These are phyloP conservation scores for Pollenia labialis DNA, from an alignment of 2,888 invertebrate species.

Conservation along the genomic window DNA sequence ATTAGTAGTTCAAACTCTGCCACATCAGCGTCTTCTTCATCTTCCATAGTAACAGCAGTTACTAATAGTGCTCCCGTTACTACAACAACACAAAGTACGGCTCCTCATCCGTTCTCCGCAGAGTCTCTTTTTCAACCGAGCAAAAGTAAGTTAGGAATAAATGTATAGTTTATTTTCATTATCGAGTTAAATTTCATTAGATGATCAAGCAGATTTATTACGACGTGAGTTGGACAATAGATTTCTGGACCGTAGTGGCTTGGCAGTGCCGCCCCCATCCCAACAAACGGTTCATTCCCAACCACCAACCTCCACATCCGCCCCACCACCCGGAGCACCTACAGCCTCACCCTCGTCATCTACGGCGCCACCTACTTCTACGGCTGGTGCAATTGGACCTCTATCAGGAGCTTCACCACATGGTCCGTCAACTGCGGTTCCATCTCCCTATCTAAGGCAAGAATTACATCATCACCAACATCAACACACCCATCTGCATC, in stretches of 20 bases:
- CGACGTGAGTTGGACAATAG: conserved; percentile 95
- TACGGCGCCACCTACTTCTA: conserved; percentile 85
- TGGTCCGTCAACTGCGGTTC: conserved; percentile 75
- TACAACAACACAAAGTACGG: conserved; percentile 84
- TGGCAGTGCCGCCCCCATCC: conserved; percentile 84
- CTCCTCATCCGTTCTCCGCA: conserved; percentile 94
- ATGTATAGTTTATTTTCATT: neutral
- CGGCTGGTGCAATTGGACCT: conserved; percentile 84
- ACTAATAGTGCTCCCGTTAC: conserved; percentile 73
- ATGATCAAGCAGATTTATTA: conserved; percentile 92
- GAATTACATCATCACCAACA: conserved; percentile 97
- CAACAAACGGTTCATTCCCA: conserved; percentile 82
- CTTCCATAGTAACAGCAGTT: conserved; percentile 74
- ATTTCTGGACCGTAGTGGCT: conserved; percentile 94
- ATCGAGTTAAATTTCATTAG: conserved; percentile 76
- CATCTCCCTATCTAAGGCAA: conserved; percentile 88
- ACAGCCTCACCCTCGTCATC: conserved; percentile 91
- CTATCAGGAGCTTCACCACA: conserved; percentile 77
- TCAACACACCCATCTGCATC: conserved; percentile 96
- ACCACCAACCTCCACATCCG: conserved; percentile 93
- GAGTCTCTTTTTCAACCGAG: conserved; percentile 94
- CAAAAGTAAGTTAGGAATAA: conserved; percentile 85
- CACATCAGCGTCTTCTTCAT: conserved; percentile 73
- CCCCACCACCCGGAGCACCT: conserved; percentile 95
- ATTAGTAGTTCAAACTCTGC: conserved; percentile 72